These are phyloP conservation scores for Pseudomyrmex flavicornis DNA, from an alignment of 1,140 invertebrate species.

Conservation along the genomic window DNA sequence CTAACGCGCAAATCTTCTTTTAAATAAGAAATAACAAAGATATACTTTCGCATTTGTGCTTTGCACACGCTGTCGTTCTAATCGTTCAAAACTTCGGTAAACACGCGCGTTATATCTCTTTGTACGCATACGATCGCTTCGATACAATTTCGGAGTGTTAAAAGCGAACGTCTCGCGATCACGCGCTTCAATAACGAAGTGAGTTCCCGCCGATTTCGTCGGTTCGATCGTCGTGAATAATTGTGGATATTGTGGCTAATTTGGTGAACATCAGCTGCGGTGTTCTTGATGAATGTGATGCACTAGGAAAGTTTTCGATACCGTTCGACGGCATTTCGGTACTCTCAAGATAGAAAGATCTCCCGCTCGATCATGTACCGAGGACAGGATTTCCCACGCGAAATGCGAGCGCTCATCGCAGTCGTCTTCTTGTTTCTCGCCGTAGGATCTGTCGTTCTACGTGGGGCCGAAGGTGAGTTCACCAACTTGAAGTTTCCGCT, in stretches of 20 bases:
- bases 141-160: background rate
- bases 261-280: conserved; percentile 33
- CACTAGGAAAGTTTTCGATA: conserved; percentile 56
- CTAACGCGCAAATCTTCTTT: background rate
- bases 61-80: background rate
- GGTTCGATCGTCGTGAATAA: conserved; percentile 32
- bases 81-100: background rate
- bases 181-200: conserved; percentile 3
- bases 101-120: background rate
- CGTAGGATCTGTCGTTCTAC: conserved; percentile 14
- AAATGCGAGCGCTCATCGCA: conserved; percentile 10
- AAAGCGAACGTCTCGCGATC: background rate
- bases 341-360: conserved; percentile 16
- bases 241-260: conserved; percentile 36
- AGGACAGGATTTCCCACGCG: conserved; percentile 41
- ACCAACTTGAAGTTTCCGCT: background rate
- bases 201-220: conserved; percentile 11
- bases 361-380: conserved; percentile 49
- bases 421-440: conserved; percentile 44
- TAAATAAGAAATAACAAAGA: too few relatives aligned
- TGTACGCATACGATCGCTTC: background rate
- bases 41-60: background rate
- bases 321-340: background rate
- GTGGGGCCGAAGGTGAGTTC: conserved; percentile 55
- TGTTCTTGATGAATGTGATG: conserved; percentile 68